Evolutionary conservation across 2,888 invertebrate species (phyloP).

Genomic region (Lithophane ornitopus): DNA sequence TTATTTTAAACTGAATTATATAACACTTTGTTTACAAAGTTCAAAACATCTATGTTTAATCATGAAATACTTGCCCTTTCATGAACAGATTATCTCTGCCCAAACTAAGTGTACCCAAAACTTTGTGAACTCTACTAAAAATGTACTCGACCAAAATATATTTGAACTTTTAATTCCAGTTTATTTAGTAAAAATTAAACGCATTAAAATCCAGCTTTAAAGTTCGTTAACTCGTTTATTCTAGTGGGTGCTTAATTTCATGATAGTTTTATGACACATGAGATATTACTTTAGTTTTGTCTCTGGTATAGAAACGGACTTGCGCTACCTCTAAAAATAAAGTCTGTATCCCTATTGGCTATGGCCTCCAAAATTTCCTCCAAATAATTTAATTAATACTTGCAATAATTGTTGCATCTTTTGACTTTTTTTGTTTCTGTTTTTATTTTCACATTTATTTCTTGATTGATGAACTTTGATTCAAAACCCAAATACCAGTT

Average conservation of each 20-base stretch:
- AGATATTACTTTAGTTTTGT: background rate
- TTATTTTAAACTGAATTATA: background rate
- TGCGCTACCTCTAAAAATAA: background rate
- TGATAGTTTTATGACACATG: conserved; percentile 6
- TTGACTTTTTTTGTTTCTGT: too few relatives aligned
- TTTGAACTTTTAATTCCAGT: conserved; percentile 23
- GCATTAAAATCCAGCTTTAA: background rate
- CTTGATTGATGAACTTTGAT: too few relatives aligned
- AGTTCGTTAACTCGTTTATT: conserved; percentile 17
- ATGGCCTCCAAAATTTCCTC: background rate
- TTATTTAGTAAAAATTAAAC: conserved; percentile 22
- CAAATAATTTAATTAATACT: too few relatives aligned
- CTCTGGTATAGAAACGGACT: background rate
- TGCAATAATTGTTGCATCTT: too few relatives aligned
- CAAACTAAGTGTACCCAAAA: conserved; percentile 29
- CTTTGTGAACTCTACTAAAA: conserved; percentile 27
- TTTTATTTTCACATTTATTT: too few relatives aligned
- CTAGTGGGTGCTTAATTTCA: background rate
- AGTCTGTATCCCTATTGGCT: background rate
- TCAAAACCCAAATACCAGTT: too few relatives aligned
- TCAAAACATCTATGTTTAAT: conserved; percentile 15
- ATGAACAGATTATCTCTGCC: conserved; percentile 37
- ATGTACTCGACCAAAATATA: conserved; percentile 16
- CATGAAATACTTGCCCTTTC: conserved; percentile 28
- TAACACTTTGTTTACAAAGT: conserved; percentile 3